Conservation (phyloP, 2,113 vertebrate genomes). For the Coptodon rendalli region DNA sequence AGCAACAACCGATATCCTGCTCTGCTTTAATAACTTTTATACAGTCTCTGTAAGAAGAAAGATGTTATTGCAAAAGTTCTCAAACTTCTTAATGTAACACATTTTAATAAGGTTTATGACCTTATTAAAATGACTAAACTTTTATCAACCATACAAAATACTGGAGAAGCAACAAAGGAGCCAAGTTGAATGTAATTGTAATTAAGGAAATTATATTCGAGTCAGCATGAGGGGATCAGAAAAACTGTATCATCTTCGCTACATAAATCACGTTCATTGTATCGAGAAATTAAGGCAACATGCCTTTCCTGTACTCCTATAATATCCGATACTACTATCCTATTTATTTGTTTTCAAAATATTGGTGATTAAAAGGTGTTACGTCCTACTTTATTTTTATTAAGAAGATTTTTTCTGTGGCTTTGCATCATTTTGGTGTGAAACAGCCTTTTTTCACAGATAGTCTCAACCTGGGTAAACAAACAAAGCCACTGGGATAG, state of each 20-base stretch:
- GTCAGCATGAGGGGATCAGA: not conserved
- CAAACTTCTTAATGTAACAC: not conserved
- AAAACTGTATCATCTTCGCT: not conserved
- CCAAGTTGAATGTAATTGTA: not conserved
- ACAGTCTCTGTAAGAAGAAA: not conserved
- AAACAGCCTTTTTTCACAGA: not conserved
- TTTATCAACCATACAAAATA: not conserved
- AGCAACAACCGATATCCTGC: not conserved
- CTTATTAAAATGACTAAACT: not conserved
- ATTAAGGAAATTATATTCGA: not conserved
- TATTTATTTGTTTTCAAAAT: not conserved
- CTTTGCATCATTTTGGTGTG: not conserved
- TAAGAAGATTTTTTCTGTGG: not conserved
- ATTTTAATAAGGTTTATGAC: not conserved
- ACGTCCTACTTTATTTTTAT: not conserved
- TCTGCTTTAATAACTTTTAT: not conserved
- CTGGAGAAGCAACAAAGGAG: not conserved
- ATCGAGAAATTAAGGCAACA: not conserved
- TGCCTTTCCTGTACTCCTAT: not conserved
- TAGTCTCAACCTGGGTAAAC: not conserved
- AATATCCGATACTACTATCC: not conserved
- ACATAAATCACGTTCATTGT: not conserved
- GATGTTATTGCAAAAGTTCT: not conserved
- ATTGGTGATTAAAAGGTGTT: not conserved
- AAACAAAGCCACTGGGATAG: not conserved